Conservation (phyloP, 2,888 invertebrate species). For the Diplazon laetatorius region DNA sequence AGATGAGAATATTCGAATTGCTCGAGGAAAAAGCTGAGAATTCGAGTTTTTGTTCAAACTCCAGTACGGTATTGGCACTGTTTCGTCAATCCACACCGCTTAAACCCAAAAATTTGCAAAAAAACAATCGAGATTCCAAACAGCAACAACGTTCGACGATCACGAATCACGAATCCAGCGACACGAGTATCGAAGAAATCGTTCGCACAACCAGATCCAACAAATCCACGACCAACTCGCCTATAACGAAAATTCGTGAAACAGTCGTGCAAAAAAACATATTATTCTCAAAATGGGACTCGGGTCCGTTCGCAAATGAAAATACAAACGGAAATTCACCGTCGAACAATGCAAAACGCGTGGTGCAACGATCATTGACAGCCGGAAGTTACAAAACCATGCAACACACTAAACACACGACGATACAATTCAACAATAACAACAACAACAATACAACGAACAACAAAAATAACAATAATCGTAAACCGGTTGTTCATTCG, state of each 20-base stretch:
- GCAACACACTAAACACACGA: slow-evolving; percentile 56
- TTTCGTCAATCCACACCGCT: slow-evolving; percentile 82
- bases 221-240: slow-evolving; percentile 42
- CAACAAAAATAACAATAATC: slow-evolving; percentile 13
- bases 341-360: slow-evolving; percentile 24
- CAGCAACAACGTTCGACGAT: slow-evolving; percentile 80
- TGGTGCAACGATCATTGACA: slow-evolving; percentile 34
- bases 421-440: slow-evolving; percentile 56
- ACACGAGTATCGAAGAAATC: slow-evolving; percentile 66
- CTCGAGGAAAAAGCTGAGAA: slow-evolving; percentile 89
- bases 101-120: slow-evolving; percentile 66
- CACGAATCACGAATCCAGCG: slow-evolving; percentile 33
- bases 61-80: slow-evolving; percentile 86
- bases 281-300: slow-evolving; percentile 59
- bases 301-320: slow-evolving; percentile 47
- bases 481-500: slow-evolving; percentile 12
- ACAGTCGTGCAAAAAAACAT: slow-evolving; percentile 56
- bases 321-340: slow-evolving; percentile 29
- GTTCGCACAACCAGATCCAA: slow-evolving; percentile 64
- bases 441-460: slow-evolving; percentile 6
- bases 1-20: slow-evolving; percentile 90
- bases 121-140: slow-evolving; percentile 67
- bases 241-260: slow-evolving; percentile 57
- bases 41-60: slow-evolving; percentile 89
- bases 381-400: slow-evolving; percentile 52